Evolutionary conservation across 2,888 invertebrate genomes (phyloP).

Genomic region (Aelia acuminata): DNA sequence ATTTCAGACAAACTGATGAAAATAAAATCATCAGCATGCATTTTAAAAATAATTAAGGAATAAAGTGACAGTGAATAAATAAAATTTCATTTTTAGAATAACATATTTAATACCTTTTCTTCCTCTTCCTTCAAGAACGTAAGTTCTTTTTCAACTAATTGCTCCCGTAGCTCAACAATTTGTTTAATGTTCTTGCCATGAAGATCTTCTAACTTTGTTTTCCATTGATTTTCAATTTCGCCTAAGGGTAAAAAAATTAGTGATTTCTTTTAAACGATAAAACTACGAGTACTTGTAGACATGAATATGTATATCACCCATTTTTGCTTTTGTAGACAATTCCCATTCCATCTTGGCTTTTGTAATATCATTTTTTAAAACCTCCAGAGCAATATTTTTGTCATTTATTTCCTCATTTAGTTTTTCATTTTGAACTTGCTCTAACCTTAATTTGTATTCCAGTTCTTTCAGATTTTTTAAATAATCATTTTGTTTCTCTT

Average conservation of each 20-base stretch:
- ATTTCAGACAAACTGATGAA: neutral
- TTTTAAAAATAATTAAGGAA: neutral
- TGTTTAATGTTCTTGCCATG: neutral
- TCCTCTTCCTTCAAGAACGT: constrained; percentile 33
- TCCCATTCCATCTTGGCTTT: constrained; percentile 14
- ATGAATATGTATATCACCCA: neutral
- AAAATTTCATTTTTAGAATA: neutral
- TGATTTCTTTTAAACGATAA: neutral
- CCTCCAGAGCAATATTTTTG: neutral
- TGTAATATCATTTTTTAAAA: constrained; percentile 3
- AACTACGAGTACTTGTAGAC: neutral
- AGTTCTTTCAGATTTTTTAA: neutral
- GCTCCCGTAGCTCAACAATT: neutral
- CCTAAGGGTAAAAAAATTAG: neutral
- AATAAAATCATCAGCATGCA: neutral
- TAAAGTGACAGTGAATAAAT: neutral
- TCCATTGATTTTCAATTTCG: constrained; percentile 1
- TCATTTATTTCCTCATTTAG: neutral
- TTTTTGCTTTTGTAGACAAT: neutral
- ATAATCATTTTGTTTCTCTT: constrained; percentile 17
- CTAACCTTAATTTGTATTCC: neutral
- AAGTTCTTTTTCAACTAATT: constrained; percentile 37
- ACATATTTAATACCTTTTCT: constrained; percentile 9
- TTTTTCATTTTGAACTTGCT: neutral
- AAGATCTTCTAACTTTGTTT: constrained; percentile 20